phyloP scores from a whole-genome alignment of 2,888 invertebrate genomes.

The Cosmia pyralina region DNA sequence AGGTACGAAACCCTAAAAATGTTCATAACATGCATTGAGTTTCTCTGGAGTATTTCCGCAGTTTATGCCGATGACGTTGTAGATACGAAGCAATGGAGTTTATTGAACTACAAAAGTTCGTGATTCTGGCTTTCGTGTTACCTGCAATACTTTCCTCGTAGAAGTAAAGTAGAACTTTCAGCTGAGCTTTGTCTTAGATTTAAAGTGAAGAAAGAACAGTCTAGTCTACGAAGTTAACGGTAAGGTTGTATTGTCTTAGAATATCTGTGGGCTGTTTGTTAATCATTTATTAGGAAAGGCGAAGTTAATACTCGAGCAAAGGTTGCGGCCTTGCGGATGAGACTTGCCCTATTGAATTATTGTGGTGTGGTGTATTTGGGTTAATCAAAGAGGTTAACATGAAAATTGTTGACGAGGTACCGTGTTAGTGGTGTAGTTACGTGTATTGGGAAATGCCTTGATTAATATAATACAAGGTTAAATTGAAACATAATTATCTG shows the following conservation, averaged over 20 bases:
- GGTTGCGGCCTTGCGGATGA: constrained; percentile 17
- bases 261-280: constrained; percentile 12
- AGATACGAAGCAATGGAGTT: constrained; percentile 41
- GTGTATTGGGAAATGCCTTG: constrained; percentile 18
- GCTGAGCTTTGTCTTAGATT: constrained; percentile 55
- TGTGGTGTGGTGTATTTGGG: constrained; percentile 37
- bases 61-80: constrained; percentile 24
- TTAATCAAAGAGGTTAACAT: constrained; percentile 34
- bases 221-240: constrained; percentile 25
- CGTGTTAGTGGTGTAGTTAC: constrained; percentile 14
- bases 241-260: constrained; percentile 24
- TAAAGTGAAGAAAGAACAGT: constrained; percentile 42
- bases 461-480: not conserved
- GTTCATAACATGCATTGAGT: constrained; percentile 20
- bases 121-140: constrained; percentile 45
- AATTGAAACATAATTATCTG: not conserved
- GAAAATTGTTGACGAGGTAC: constrained; percentile 27
- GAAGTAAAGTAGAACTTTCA: constrained; percentile 49
- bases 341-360: constrained; percentile 35
- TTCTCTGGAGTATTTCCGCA: constrained; percentile 6
- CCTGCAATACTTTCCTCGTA: constrained; percentile 40
- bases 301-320: constrained; percentile 15
- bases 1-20: too few relatives aligned
- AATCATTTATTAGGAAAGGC: constrained; percentile 34
- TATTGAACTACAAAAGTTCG: constrained; percentile 49